Evolutionary conservation across 1,140 invertebrate species (phyloP).

Genomic region (Ganaspis sp.): DNA sequence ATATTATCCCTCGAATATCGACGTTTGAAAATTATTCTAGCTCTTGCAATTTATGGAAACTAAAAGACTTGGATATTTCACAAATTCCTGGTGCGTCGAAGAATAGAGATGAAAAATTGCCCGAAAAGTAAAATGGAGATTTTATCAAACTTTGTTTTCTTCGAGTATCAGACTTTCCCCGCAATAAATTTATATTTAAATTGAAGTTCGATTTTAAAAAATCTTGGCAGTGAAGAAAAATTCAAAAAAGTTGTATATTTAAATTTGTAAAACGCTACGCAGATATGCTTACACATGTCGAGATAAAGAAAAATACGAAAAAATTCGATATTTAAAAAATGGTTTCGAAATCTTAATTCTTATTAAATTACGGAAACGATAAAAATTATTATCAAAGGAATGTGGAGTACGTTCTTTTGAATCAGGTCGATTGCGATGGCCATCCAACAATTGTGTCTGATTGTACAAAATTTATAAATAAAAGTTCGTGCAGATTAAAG

Average conservation of each 20-base stretch:
- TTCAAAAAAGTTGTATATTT: too few relatives aligned
- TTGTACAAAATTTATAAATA: not conserved
- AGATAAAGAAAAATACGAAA: too few relatives aligned
- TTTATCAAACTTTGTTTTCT: too few relatives aligned
- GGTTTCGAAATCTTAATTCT: not conserved
- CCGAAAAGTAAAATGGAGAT: too few relatives aligned
- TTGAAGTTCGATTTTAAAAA: too few relatives aligned
- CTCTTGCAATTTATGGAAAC: not conserved
- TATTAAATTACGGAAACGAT: not conserved
- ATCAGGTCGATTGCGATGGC: not conserved
- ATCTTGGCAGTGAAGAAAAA: too few relatives aligned
- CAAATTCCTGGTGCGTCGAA: too few relatives aligned
- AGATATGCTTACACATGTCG: too few relatives aligned
- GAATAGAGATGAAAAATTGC: too few relatives aligned
- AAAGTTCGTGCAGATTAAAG: not conserved
- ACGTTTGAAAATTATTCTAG: not conserved
- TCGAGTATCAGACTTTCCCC: too few relatives aligned
- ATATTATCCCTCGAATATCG: not conserved
- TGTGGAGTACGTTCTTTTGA: not conserved
- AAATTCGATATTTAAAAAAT: not conserved
- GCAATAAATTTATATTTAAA: too few relatives aligned
- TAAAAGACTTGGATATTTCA: not conserved
- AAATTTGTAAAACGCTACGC: not conserved
- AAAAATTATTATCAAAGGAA: not conserved
- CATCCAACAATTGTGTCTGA: not conserved